These are phyloP conservation scores for Pterophyllum scalare DNA, from an alignment of 2,113 vertebrate genomes.

Conservation along the genomic window DNA sequence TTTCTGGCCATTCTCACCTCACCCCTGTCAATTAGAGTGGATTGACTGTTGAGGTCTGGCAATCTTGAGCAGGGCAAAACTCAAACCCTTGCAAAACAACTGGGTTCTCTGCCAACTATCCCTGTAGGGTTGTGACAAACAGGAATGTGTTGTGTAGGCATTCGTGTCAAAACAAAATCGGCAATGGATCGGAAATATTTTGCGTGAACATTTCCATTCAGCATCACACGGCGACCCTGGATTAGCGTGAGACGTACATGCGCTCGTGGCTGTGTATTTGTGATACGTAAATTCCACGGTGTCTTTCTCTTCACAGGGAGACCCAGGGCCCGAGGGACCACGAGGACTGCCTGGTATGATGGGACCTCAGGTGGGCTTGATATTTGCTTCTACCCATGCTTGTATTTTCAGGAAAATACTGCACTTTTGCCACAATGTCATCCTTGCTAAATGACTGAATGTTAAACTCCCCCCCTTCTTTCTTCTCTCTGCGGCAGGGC, in stretches of 20 bases:
- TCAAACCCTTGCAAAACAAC: neutral
- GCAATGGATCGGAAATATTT: slow-evolving; percentile 11
- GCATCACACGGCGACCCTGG: neutral
- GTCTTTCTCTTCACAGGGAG: slow-evolving; percentile 82
- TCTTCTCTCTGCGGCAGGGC: slow-evolving; percentile 83
- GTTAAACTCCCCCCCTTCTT: neutral
- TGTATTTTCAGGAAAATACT: neutral
- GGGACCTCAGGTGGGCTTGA: slow-evolving; percentile 86
- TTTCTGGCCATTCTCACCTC: slow-evolving; percentile 30
- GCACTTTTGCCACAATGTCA: neutral
- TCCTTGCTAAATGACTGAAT: neutral
- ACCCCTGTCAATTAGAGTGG: slow-evolving; percentile 23
- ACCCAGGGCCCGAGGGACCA: slow-evolving; percentile 83
- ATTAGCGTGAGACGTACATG: neutral
- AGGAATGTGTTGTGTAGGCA: slow-evolving; percentile 30
- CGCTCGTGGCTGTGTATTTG: neutral
- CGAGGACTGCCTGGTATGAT: slow-evolving; percentile 87
- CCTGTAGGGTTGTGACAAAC: slow-evolving; percentile 20
- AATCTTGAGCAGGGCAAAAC: neutral
- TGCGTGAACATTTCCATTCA: slow-evolving; percentile 6
- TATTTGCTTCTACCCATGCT: neutral
- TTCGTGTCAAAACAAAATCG: slow-evolving; percentile 14
- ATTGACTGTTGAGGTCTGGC: slow-evolving; percentile 15
- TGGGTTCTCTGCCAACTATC: neutral
- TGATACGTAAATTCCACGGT: slow-evolving; percentile 22